Evolutionary conservation across 2,113 vertebrate genomes (phyloP).

Genomic region (Siniperca knerii): DNA sequence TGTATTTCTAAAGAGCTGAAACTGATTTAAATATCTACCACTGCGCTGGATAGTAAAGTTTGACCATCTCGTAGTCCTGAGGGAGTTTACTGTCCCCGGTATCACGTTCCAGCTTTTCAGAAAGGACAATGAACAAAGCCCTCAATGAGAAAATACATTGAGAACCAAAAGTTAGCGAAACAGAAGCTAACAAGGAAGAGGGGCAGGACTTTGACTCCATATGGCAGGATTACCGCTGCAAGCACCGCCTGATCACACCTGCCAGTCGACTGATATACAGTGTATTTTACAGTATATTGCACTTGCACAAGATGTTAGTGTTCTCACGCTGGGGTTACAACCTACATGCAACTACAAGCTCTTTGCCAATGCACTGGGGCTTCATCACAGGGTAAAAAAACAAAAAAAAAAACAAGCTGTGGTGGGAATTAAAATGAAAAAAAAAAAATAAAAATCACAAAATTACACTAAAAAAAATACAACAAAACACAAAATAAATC

Average conservation of each 20-base stretch:
- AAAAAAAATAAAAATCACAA: constrained; percentile 12
- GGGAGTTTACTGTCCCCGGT: background rate
- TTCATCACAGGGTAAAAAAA: constrained; percentile 56
- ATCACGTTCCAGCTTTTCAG: constrained; percentile 23
- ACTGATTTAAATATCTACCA: background rate
- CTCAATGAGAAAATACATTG: background rate
- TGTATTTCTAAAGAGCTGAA: constrained; percentile 16
- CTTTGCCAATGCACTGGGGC: constrained; percentile 59
- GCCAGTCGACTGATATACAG: constrained; percentile 63
- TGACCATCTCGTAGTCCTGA: background rate
- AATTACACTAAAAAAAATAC: constrained; percentile 35
- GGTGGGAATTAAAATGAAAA: constrained; percentile 40
- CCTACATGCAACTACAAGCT: constrained; percentile 41
- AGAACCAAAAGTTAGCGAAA: background rate
- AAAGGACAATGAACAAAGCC: constrained; percentile 27
- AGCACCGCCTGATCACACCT: constrained; percentile 42
- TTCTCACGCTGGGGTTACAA: constrained; percentile 71
- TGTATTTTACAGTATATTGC: constrained; percentile 81
- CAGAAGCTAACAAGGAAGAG: constrained; percentile 3
- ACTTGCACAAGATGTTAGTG: constrained; percentile 77
- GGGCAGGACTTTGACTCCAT: background rate
- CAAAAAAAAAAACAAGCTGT: background rate
- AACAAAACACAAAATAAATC: constrained; percentile 52
- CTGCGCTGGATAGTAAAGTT: background rate
- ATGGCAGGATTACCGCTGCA: constrained; percentile 20